Evolutionary conservation across 1,140 invertebrate genomes (phyloP).

Genomic region (Lethrus apterus): DNA sequence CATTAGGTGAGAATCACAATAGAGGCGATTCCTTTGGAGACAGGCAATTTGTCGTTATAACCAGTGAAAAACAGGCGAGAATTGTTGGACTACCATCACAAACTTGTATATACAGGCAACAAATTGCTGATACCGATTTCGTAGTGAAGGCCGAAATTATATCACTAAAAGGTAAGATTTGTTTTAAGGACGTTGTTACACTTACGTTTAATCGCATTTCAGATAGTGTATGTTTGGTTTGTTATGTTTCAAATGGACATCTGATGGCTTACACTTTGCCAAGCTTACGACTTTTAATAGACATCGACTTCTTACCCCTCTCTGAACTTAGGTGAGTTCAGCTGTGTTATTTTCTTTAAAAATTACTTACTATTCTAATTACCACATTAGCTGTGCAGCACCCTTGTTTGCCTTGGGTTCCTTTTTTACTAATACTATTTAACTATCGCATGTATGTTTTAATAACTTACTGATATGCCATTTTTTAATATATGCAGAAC

Average conservation of each 20-base stretch:
- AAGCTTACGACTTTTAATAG: slow-evolving; percentile 81
- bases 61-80: slow-evolving; percentile 91
- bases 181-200: background rate
- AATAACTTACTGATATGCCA: no score
- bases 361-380: slow-evolving; percentile 7
- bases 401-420: slow-evolving; percentile 26
- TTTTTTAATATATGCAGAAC: no score
- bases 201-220: slow-evolving; percentile 35
- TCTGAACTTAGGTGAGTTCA: slow-evolving; percentile 80
- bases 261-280: slow-evolving; percentile 88
- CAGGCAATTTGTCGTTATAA: slow-evolving; percentile 86
- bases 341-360: slow-evolving; percentile 10
- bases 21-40: slow-evolving; percentile 57
- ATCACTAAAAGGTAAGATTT: slow-evolving; percentile 72
- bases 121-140: slow-evolving; percentile 80
- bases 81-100: slow-evolving; percentile 91
- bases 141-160: slow-evolving; percentile 92
- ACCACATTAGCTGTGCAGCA: slow-evolving; percentile 30
- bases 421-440: no score
- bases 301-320: slow-evolving; percentile 89
- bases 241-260: slow-evolving; percentile 90
- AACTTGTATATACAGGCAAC: slow-evolving; percentile 80
- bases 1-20: slow-evolving; percentile 45
- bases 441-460: no score
- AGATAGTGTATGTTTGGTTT: slow-evolving; percentile 91